Evolutionary conservation across 2,113 vertebrate species (phyloP).

Genomic region (Archilochus colubris): DNA sequence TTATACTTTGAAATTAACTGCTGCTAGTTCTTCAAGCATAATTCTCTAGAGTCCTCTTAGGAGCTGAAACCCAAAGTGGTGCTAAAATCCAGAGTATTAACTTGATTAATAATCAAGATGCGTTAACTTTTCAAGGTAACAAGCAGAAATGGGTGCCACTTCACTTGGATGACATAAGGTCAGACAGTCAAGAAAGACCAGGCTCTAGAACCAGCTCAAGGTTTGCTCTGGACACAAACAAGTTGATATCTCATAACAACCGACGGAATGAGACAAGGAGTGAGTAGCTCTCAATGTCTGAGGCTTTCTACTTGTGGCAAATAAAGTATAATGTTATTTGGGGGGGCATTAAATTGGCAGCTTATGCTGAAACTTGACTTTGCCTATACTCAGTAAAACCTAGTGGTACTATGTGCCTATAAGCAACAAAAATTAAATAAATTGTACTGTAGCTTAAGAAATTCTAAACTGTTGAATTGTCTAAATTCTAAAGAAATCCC

Average conservation of each 20-base stretch:
- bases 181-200: constrained; percentile 79
- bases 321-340: rapidly evolving
- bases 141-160: constrained; percentile 93
- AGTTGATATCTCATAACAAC: constrained; percentile 76
- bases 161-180: constrained; percentile 82
- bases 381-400: neutral
- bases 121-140: constrained; percentile 81
- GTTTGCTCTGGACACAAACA: constrained; percentile 77
- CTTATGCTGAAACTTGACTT: neutral
- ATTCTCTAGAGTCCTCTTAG: neutral
- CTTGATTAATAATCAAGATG: neutral
- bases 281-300: constrained; percentile 73
- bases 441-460: neutral
- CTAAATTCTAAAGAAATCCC: no score
- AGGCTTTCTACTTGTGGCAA: neutral
- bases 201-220: constrained; percentile 73
- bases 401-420: neutral
- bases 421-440: neutral
- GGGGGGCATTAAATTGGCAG: neutral
- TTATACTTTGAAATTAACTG: neutral
- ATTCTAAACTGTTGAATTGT: neutral
- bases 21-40: neutral
- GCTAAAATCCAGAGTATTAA: neutral
- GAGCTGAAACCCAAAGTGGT: neutral
- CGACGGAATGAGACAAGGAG: constrained; percentile 83